Conservation (phyloP, 2,888 invertebrate species). For the Dolichopus griseipennis region DNA sequence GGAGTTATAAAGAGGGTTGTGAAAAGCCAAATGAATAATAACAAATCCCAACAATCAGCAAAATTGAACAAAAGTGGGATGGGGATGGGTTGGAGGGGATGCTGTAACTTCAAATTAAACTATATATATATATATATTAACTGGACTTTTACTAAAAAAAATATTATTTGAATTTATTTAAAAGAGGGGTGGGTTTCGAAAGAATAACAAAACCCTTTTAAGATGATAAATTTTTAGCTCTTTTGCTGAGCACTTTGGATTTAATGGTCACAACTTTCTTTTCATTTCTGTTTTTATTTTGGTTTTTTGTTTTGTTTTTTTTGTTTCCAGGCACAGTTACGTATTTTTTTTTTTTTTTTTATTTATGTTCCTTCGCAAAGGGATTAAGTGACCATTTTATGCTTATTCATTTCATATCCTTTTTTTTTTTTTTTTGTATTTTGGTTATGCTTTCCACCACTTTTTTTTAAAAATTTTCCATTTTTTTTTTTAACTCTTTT, state of each 20-base stretch:
- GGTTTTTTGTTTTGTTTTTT: neutral
- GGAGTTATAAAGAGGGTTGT: neutral
- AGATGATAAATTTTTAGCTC: constrained; percentile 5
- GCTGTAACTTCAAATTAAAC: too few species aligned
- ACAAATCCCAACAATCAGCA: neutral
- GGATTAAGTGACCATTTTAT: constrained; percentile 6
- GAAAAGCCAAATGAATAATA: neutral
- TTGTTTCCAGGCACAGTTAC: neutral
- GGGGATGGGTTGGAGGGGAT: too few species aligned
- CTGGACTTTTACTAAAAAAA: neutral
- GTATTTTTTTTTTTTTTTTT: neutral
- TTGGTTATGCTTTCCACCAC: neutral
- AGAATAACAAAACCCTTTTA: neutral
- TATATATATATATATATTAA: too few species aligned
- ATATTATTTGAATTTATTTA: too few species aligned
- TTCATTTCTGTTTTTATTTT: too few species aligned
- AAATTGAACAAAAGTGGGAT: neutral
- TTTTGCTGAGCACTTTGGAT: constrained; percentile 1
- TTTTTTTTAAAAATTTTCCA: neutral
- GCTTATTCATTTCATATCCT: constrained; percentile 6
- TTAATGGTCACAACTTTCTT: constrained; percentile 6
- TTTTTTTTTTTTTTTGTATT: neutral
- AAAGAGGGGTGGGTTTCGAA: too few species aligned
- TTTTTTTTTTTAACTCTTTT: neutral
- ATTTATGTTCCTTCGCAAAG: neutral